Base-by-base conservation (phyloP, 1,140 invertebrate species). In the Sitodiplosis mosellana region DNA sequence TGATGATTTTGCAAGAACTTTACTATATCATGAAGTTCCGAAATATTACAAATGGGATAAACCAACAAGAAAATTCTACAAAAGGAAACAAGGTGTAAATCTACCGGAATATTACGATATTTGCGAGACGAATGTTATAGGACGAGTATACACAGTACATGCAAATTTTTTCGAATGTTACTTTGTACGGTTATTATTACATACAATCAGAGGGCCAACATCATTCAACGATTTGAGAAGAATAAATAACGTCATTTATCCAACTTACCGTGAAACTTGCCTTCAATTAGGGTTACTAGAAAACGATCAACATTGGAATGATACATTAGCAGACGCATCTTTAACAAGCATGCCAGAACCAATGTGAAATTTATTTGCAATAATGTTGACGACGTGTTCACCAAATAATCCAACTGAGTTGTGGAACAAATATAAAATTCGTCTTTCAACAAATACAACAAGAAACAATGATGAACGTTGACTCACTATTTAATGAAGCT, bases 1-100 rank as follows among this genome's bases (percentile, higher is more conserved):
- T 22, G 52, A 52, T 54, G 50, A 38, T 2, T 69, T 69, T 49
- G 62, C 61, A 52, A 45, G 45, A 57, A 67, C 65, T 8, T 56
- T 69, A 44, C 51, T 66, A 21, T 68, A 68, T 54, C 57, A 57
- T 7, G 59, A 69, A 44, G 55, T 68, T 51, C 59, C 64, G 55
- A 44, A 34, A 15, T 65, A 63, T 56, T 66, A 58, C 52, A 69
- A 60, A 45, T 68, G 64, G 64, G 60, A 64, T 59, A 17, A 22
- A 50, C 58, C 56, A 51, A 57, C 56, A 44, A 61, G 60, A 51
- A 56, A 52, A 10, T 47, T 47, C 47, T 33, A 46, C 49, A 17
- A 42, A 4, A 51, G 48, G 48, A 49, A 22, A 51, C 46, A 42
- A 47, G 49, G 49, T 51, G 51, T 18, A 44, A 11, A 43, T 49